Evolutionary conservation across 2,797 vertebrate species (phyloP).

Genomic region (Rallus crepitans): DNA sequence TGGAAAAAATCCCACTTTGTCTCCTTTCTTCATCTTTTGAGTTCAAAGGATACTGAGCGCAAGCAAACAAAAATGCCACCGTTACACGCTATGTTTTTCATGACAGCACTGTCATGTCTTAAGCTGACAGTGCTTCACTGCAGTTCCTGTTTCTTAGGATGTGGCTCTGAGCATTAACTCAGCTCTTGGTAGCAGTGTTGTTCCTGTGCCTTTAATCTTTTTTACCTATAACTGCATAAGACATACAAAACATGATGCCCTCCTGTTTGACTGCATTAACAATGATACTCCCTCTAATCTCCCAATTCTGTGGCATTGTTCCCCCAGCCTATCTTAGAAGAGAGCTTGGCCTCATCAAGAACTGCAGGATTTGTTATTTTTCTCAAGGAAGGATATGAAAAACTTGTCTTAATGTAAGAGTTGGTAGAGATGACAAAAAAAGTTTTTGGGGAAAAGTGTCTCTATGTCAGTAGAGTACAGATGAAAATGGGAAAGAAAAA

Average conservation of each 20-base stretch:
- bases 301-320: neutral
- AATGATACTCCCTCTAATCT: neutral
- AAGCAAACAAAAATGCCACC: neutral
- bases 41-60: neutral
- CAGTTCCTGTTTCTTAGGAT: neutral
- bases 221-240: neutral
- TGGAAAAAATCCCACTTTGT: neutral
- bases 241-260: neutral
- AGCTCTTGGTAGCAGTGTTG: neutral
- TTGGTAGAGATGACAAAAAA: neutral
- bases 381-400: neutral
- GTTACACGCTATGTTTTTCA: neutral
- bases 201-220: neutral
- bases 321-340: neutral
- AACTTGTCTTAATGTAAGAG: neutral
- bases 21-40: neutral
- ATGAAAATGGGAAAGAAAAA: neutral
- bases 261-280: neutral
- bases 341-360: neutral
- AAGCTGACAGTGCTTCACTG: neutral
- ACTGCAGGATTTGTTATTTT: neutral
- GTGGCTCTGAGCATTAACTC: neutral
- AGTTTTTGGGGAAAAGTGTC: neutral
- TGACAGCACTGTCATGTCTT: neutral
- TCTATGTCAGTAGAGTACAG: neutral